These are phyloP conservation scores for Bettongia penicillata DNA, from an alignment of 2,113 vertebrate genomes.

Conservation along the genomic window DNA sequence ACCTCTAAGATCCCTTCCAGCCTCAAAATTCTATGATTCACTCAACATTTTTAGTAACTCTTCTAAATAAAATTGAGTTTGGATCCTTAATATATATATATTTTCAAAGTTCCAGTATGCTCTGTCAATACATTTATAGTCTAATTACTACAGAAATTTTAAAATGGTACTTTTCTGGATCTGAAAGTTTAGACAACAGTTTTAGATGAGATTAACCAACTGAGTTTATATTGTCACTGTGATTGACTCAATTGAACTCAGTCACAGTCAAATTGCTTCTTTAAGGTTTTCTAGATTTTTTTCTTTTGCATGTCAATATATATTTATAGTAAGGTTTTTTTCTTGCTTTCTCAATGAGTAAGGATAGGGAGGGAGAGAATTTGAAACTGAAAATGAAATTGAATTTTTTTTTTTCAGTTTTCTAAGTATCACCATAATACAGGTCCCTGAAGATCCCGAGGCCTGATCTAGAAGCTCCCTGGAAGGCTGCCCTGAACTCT, in stretches of 20 bases:
- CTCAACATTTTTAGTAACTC: neutral
- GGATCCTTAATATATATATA: neutral
- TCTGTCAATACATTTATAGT: neutral
- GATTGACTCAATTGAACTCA: neutral
- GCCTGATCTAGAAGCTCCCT: neutral
- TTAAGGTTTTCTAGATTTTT: neutral
- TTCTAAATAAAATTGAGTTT: neutral
- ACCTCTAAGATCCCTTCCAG: neutral
- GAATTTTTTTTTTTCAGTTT: neutral
- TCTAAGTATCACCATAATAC: neutral
- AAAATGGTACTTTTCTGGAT: neutral
- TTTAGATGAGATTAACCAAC: neutral
- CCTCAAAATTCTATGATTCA: neutral
- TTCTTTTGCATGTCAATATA: neutral
- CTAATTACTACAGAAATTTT: conserved; percentile 25
- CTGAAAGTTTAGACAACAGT: neutral
- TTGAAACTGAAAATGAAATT: neutral
- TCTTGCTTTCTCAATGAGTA: neutral
- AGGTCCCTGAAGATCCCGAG: neutral
- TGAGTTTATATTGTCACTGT: neutral
- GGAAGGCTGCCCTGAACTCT: neutral
- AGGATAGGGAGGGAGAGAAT: neutral
- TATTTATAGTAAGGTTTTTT: neutral
- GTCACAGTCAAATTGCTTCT: neutral
- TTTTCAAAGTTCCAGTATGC: neutral